phyloP scores from a whole-genome alignment of 2,888 invertebrate species.

The Drosophila phalerata region DNA sequence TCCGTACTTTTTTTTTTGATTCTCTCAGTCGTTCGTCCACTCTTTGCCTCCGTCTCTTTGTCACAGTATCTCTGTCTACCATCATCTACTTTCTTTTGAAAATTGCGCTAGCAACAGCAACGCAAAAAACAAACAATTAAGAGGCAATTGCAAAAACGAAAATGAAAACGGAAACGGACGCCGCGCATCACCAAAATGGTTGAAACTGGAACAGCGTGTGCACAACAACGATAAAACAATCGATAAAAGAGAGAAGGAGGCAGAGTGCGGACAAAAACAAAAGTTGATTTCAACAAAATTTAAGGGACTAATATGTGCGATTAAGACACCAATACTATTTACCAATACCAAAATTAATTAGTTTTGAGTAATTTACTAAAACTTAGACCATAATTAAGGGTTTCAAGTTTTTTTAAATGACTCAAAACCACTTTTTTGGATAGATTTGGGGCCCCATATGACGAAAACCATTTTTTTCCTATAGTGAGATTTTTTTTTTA shows the following conservation, averaged over 20 bases:
- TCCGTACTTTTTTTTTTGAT: too few relatives aligned
- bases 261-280: not conserved
- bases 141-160: slow-evolving; percentile 34
- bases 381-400: too few relatives aligned
- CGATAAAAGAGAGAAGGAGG: not conserved
- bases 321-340: not conserved
- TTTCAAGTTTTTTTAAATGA: too few relatives aligned
- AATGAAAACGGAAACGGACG: slow-evolving; percentile 2
- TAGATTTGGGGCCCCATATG: too few relatives aligned
- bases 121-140: slow-evolving; percentile 53
- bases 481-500: too few relatives aligned
- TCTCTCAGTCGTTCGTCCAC: not conserved
- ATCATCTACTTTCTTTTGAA: slow-evolving; percentile 10
- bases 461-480: too few relatives aligned
- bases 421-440: too few relatives aligned
- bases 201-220: slow-evolving; percentile 10
- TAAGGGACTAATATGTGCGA: slow-evolving; percentile 12
- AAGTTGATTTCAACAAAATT: slow-evolving; percentile 3
- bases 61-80: not conserved
- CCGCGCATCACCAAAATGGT: slow-evolving; percentile 21
- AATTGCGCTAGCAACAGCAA: slow-evolving; percentile 52
- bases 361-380: too few relatives aligned
- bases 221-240: slow-evolving; percentile 3
- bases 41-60: not conserved
- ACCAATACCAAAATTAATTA: too few relatives aligned